Percentiles rank a stretch among this genome's conserved stretches.
These are phyloP conservation scores for Pogonophryne albipinna DNA, from an alignment of 2,797 vertebrate genomes.

Conservation along the genomic window DNA sequence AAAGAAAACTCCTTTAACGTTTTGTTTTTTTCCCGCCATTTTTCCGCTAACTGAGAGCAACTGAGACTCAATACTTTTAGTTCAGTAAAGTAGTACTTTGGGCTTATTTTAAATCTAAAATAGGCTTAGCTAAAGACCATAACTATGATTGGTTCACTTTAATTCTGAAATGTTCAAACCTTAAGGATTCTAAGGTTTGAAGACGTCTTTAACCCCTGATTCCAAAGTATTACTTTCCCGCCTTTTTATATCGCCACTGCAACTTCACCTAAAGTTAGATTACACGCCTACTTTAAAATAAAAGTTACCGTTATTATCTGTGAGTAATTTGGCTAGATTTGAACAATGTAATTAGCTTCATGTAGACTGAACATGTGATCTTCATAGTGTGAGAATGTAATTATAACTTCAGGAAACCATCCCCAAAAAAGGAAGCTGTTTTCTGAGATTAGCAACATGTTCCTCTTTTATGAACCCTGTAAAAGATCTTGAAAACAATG, in stretches of 20 bases:
- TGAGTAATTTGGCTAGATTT: neutral
- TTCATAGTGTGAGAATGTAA: neutral
- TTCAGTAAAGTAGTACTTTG: no score
- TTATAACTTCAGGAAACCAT: neutral
- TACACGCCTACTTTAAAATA: neutral
- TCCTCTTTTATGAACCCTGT: neutral
- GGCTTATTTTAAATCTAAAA: neutral
- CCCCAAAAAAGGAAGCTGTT: neutral
- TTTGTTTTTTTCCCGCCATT: no score
- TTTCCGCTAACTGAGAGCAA: no score
- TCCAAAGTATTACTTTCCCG: neutral
- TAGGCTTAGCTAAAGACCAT: no score
- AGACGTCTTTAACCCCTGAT: no score
- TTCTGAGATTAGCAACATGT: constrained; percentile 14
- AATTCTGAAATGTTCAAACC: no score
- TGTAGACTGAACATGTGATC: neutral
- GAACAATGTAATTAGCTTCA: neutral
- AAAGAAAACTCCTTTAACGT: no score
- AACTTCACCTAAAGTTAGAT: neutral
- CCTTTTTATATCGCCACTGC: neutral
- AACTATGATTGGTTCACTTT: no score
- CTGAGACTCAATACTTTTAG: no score
- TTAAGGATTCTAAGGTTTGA: no score
- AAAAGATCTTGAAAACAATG: neutral
- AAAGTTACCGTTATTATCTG: neutral